Percentiles rank a stretch among this genome's conserved stretches.
phyloP scores from a whole-genome alignment of 2,797 vertebrate genomes.

The Hirundo rustica region DNA sequence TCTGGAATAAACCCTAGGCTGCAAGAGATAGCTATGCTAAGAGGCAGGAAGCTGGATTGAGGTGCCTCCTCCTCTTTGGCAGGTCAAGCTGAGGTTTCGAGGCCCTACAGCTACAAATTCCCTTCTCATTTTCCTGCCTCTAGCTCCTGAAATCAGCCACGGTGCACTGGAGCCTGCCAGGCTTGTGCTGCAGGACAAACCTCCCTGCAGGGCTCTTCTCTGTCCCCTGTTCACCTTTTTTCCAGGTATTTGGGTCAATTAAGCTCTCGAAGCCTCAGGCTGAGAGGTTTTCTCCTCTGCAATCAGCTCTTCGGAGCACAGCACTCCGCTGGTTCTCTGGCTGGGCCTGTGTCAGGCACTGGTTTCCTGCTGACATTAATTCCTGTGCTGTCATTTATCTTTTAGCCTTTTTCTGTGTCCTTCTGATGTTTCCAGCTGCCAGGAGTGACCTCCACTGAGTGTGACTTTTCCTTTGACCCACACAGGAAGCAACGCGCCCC shows the following conservation, averaged over 20 bases:
- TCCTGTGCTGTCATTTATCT: neutral
- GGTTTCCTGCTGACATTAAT: slow-evolving; percentile 19
- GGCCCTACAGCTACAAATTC: neutral
- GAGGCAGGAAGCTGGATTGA: neutral
- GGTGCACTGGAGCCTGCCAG: neutral
- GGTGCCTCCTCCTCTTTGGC: neutral
- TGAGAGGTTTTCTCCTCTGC: neutral
- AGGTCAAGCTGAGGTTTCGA: neutral
- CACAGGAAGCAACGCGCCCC: neutral
- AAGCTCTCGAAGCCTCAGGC: neutral
- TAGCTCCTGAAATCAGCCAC: neutral
- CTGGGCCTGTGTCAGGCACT: neutral
- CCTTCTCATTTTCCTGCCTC: neutral
- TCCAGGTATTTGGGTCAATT: neutral
- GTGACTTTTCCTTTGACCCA: neutral
- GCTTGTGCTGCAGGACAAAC: neutral
- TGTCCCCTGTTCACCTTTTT: slow-evolving; percentile 8
- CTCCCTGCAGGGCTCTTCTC: neutral
- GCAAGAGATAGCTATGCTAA: neutral
- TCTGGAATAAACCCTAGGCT: neutral
- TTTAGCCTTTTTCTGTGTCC: neutral
- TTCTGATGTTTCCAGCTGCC: neutral
- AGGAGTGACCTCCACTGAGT: neutral
- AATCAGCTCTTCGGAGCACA: neutral
- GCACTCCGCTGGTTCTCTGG: neutral